These are phyloP conservation scores for Serrognathus titanus DNA, from an alignment of 2,888 invertebrate species.

Conservation along the genomic window DNA sequence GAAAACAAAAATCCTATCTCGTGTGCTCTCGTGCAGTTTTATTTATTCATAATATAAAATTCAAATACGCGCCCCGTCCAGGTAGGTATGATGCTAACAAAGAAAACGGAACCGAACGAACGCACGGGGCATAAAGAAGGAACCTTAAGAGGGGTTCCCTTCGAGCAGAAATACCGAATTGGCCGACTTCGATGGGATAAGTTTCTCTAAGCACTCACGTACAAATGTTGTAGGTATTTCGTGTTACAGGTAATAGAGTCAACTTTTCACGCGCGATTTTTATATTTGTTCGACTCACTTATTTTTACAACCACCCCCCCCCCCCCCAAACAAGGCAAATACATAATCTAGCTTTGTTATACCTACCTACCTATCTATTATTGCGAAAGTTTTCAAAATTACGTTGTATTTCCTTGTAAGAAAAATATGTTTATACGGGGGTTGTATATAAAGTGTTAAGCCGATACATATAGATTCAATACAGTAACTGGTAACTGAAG, in stretches of 20 bases:
- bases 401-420: too few species aligned
- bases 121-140: neutral
- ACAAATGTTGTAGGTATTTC: neutral
- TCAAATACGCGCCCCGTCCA: constrained; percentile 1
- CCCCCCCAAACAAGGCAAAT: too few species aligned
- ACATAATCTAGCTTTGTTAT: too few species aligned
- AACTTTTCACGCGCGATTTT: too few species aligned
- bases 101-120: constrained; percentile 1
- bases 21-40: neutral
- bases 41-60: constrained; percentile 8
- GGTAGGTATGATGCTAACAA: constrained; percentile 6
- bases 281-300: too few species aligned
- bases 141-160: neutral
- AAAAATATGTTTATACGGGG: too few species aligned
- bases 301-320: too few species aligned
- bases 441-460: too few species aligned
- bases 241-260: neutral
- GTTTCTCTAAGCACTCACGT: neutral
- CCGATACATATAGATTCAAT: too few species aligned
- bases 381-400: too few species aligned
- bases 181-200: neutral
- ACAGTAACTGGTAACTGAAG: too few species aligned
- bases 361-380: too few species aligned
- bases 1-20: neutral
- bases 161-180: neutral